Percentiles rank a stretch among this genome's conserved stretches.
Conservation (phyloP, 2,797 vertebrate genomes). For the Pseudopleuronectes americanus region DNA sequence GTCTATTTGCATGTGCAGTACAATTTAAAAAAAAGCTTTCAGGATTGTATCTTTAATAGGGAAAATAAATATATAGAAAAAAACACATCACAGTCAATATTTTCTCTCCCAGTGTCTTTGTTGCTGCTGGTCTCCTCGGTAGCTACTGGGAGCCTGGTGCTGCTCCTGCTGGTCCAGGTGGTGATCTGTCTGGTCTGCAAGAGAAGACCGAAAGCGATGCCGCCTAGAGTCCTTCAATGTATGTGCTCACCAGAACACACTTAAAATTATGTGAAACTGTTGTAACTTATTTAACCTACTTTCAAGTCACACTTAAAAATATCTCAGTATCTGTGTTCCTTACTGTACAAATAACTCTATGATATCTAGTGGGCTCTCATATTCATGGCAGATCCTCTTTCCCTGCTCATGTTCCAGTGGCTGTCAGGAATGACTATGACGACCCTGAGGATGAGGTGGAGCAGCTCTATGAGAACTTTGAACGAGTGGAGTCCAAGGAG, state of each 20-base stretch:
- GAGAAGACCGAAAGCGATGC: background rate
- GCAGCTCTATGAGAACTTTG: constrained; percentile 14
- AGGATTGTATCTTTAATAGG: too few species aligned
- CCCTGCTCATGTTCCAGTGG: constrained; percentile 8
- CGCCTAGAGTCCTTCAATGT: background rate
- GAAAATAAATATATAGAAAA: background rate
- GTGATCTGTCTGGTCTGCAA: background rate
- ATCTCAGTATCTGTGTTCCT: too few species aligned
- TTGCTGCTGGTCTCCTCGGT: constrained; percentile 3
- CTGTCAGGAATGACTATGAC: background rate
- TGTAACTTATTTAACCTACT: too few species aligned
- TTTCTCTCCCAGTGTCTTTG: constrained; percentile 4
- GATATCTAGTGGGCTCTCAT: background rate
- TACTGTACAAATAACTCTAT: too few species aligned
- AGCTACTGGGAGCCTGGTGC: constrained; percentile 4
- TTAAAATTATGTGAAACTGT: background rate
- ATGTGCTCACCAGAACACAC: background rate
- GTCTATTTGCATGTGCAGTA: too few species aligned
- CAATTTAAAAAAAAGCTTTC: too few species aligned
- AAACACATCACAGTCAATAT: constrained; percentile 5
- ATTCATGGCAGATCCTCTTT: background rate
- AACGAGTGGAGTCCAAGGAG: background rate
- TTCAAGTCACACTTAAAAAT: too few species aligned
- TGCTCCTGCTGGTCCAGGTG: constrained; percentile 12
- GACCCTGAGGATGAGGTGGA: background rate